Evolutionary conservation across 2,888 invertebrate species (phyloP).

Genomic region (Dasysyrphus tricinctus): DNA sequence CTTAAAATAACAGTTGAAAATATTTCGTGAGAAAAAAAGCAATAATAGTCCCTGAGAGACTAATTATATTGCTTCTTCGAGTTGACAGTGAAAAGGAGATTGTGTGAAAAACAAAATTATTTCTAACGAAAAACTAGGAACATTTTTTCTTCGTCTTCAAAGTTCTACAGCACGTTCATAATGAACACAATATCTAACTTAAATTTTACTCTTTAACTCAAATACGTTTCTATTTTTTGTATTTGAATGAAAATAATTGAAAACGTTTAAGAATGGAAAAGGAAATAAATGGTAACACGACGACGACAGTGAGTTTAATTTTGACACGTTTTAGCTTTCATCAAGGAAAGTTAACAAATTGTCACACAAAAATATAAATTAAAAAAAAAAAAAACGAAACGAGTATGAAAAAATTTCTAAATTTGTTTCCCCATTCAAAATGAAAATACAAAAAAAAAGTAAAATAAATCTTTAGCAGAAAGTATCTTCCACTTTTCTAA

Average conservation of each 20-base stretch:
- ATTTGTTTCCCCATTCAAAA: neutral
- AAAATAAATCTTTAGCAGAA: constrained; percentile 2
- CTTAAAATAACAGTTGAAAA: neutral
- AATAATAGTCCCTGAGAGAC: neutral
- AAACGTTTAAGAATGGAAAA: neutral
- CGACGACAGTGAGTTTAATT: neutral
- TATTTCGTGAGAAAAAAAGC: neutral
- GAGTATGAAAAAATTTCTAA: neutral
- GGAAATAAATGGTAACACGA: neutral
- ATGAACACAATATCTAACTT: neutral
- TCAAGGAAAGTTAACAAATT: neutral
- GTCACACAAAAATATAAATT: constrained; percentile 14
- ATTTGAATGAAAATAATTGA: constrained; percentile 7
- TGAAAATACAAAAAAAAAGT: neutral
- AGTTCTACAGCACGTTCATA: neutral
- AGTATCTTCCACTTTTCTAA: neutral
- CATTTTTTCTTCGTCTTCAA: neutral
- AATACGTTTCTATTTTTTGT: too few relatives aligned
- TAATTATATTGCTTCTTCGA: neutral
- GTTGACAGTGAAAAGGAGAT: too few relatives aligned
- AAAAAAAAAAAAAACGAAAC: constrained; percentile 6
- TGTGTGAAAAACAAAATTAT: neutral
- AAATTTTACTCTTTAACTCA: neutral
- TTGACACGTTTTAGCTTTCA: constrained; percentile 2
- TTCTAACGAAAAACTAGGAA: neutral